phyloP scores from a whole-genome alignment of 2,888 invertebrate genomes.

The Ophion ellenae region DNA sequence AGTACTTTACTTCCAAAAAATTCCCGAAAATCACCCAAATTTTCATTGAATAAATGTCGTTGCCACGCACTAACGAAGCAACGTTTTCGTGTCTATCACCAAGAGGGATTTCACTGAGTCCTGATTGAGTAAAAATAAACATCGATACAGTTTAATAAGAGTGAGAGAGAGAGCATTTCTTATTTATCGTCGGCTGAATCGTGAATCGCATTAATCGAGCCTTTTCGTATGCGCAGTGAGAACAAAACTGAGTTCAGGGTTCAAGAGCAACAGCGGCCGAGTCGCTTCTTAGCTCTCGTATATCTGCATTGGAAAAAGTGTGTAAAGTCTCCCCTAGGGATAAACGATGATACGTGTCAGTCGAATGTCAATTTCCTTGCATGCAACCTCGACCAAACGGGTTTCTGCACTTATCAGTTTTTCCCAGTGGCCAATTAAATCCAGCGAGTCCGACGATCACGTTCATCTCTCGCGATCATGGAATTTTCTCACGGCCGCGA shows the following conservation, averaged over 20 bases:
- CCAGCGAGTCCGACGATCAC: background rate
- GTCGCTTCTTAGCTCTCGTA: background rate
- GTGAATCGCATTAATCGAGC: conserved; percentile 40
- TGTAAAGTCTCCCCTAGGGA: conserved; percentile 4
- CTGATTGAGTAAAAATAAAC: conserved; percentile 6
- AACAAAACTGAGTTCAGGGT: conserved; percentile 57
- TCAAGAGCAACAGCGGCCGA: conserved; percentile 56
- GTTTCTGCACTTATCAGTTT: conserved; percentile 26
- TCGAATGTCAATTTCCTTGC: conserved; percentile 22
- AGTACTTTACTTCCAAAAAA: too few species aligned
- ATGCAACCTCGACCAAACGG: conserved; percentile 12
- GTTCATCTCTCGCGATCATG: conserved; percentile 9
- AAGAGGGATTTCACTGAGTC: background rate
- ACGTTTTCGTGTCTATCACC: background rate
- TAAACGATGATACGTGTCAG: conserved; percentile 14
- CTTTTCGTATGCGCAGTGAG: conserved; percentile 34
- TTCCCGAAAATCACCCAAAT: too few species aligned
- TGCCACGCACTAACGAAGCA: background rate
- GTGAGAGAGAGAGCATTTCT: conserved; percentile 12
- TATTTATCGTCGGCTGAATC: conserved; percentile 38
- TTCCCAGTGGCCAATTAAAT: conserved; percentile 44
- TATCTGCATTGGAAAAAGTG: background rate
- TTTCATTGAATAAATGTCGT: background rate
- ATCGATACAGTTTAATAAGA: background rate
- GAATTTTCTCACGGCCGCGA: background rate